Evolutionary conservation across 2,888 invertebrate species (phyloP).

Genomic region (Eutolmus rufibarbis): DNA sequence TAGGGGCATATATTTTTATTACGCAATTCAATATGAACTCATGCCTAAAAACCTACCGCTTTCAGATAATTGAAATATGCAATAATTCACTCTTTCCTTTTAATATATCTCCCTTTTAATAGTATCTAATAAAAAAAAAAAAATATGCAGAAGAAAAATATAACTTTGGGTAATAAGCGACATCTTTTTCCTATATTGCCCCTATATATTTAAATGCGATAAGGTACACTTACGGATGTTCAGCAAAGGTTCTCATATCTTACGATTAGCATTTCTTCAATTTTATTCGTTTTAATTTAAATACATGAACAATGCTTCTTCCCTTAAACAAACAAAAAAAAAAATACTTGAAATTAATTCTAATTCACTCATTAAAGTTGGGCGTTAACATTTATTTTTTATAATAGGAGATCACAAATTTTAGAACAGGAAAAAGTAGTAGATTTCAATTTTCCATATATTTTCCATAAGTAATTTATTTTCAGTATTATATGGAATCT

Average conservation of each 20-base stretch:
- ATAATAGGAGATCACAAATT: not conserved
- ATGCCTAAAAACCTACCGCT: not conserved
- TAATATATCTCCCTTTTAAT: too few relatives aligned
- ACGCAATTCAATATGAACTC: not conserved
- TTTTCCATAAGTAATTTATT: not conserved
- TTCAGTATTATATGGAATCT: not conserved
- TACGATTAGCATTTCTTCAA: too few relatives aligned
- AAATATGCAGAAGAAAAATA: too few relatives aligned
- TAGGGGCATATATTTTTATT: not conserved
- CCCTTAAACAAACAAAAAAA: not conserved
- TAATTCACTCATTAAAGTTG: not conserved
- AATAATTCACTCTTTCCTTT: not conserved
- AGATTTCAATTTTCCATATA: not conserved
- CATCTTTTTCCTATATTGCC: too few relatives aligned
- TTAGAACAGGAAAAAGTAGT: not conserved
- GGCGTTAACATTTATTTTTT: not conserved
- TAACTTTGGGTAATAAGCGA: too few relatives aligned
- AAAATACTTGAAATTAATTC: not conserved
- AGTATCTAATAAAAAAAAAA: too few relatives aligned
- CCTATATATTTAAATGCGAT: not conserved
- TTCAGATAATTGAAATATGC: not conserved
- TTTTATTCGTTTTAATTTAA: not conserved
- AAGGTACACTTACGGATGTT: not conserved
- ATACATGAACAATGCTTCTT: not conserved
- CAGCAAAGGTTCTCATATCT: not conserved